Evolutionary conservation across 2,797 vertebrate species (phyloP), one percentile per base, ranked within the genome.

Genomic region (Channa striata): DNA sequence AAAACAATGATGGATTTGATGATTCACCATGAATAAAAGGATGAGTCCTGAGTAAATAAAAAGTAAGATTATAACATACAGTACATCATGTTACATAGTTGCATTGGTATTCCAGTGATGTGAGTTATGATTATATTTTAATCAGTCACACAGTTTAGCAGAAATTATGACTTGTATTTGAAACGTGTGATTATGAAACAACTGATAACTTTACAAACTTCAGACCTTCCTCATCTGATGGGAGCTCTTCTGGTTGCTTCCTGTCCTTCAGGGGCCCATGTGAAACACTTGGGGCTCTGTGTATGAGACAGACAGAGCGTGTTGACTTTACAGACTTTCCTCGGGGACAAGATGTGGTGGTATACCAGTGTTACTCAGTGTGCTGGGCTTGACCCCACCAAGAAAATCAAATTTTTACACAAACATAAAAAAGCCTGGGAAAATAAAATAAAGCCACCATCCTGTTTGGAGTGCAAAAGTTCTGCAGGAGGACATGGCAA

Each of bases 251-350:
- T 68, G 63, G 57, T 37, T 59, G 60, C 72, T 75, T 62, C 44
- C 52, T 64, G 59, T 60, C 46, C 50, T 51, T 40, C 53, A 5
- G 48, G 39, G 50, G 56, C 57, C 67, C 39, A 16, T 54, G 64
- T 61, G 39, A 76, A 79, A 51, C 70, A 58, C 39, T 19, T 12
- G 53, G 59, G n/a, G n/a, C n/a, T n/a, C n/a, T 80, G 72, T 82
- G 82, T 78, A 75, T 69, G 73, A 69, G 46, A 59, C n/a, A 54
- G 68, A 76, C 56, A 49, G 54, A 59, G 82, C 17, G 52, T 92
- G 87, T 92, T 94, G 85, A 92, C 87, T 86, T 81, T 83, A 37
- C 74, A 73, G 64, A 50, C 79, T 89, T 83, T 93, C 84, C 74
- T 73, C 81, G 78, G 75, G 77, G 82, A 67, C 63, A 85, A 73